Conservation (phyloP, 2,888 invertebrate species). For the Lysandra coridon region DNA sequence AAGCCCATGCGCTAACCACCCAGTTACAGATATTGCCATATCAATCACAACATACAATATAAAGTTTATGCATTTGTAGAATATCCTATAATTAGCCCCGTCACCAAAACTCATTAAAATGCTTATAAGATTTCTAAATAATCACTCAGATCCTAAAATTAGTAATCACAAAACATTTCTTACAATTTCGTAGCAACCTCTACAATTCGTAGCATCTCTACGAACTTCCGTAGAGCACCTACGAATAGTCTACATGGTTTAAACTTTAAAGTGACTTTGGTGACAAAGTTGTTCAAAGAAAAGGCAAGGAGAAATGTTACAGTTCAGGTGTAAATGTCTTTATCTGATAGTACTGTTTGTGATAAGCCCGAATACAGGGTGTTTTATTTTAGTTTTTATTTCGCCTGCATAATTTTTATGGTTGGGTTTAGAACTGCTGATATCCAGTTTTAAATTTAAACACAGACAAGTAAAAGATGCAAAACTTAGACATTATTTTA, state of each 20-base stretch:
- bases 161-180: neutral
- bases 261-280: neutral
- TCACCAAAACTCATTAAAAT: too few species aligned
- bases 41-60: too few species aligned
- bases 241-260: neutral
- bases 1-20: too few species aligned
- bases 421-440: neutral
- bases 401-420: neutral
- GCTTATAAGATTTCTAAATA: too few species aligned
- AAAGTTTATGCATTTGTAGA: too few species aligned
- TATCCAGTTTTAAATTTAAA: too few species aligned
- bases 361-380: neutral
- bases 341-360: constrained; percentile 25
- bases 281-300: constrained; percentile 5
- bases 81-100: too few species aligned
- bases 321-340: constrained; percentile 10
- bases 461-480: too few species aligned
- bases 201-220: neutral
- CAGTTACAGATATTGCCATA: too few species aligned
- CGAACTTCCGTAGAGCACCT: neutral
- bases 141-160: too few species aligned
- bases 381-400: constrained; percentile 1
- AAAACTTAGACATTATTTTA: too few species aligned
- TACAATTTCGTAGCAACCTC: neutral
- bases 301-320: neutral